These are phyloP conservation scores for Danio rerio DNA, from an alignment of 2,113 vertebrate genomes.

Conservation along the genomic window DNA sequence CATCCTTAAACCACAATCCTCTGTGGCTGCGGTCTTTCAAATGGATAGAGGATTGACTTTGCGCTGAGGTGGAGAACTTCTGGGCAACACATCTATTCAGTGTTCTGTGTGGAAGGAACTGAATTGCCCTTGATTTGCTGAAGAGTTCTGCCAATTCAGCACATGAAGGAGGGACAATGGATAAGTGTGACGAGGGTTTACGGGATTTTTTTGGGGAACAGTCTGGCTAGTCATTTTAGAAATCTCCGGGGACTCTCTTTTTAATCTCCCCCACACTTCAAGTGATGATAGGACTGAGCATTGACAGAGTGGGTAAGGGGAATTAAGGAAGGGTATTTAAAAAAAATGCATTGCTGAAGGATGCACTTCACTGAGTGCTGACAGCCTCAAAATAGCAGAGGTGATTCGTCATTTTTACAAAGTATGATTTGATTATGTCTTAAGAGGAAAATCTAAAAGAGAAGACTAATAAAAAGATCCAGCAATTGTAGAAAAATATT, in stretches of 20 bases:
- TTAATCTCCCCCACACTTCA: not conserved
- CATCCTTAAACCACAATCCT: conserved; percentile 16
- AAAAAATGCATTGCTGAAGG: not conserved
- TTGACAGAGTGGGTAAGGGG: not conserved
- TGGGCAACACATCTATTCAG: conserved; percentile 25
- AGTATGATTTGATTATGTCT: not conserved
- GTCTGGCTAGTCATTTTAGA: not conserved
- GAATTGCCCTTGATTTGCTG: conserved; percentile 28
- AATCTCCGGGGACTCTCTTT: not conserved
- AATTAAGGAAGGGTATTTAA: not conserved
- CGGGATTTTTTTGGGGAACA: not conserved
- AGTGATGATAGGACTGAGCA: conserved; percentile 15
- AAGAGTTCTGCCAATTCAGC: conserved; percentile 31
- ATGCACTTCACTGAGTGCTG: conserved; percentile 3
- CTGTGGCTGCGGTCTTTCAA: not conserved
- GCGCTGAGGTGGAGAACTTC: conserved; percentile 7
- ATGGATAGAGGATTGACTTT: conserved; percentile 16
- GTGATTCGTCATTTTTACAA: conserved; percentile 12
- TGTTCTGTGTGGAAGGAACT: conserved; percentile 1
- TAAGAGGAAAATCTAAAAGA: not conserved
- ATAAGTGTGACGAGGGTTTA: not conserved
- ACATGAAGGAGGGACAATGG: not conserved
- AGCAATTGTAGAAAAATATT: not conserved
- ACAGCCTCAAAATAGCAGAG: not conserved
- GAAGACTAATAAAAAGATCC: not conserved